Base-by-base conservation (phyloP, 2,888 invertebrate species). In the Lasioglossum zephyrum region DNA sequence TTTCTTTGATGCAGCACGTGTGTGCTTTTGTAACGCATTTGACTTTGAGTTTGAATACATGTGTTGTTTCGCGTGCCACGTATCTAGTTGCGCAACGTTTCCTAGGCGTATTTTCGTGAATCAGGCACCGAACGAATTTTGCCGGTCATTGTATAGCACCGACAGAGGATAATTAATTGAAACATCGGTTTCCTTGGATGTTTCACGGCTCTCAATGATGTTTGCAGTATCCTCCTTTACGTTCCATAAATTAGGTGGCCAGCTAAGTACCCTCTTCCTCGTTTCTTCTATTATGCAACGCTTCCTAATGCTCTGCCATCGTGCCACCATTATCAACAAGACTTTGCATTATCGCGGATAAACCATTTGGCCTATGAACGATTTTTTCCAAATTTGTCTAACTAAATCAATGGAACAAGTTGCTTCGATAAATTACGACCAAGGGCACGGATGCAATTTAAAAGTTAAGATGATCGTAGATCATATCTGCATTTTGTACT, bases 241-340 rank as follows among this genome's bases (percentile, higher is more conserved):
- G 63, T 66, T 26, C 70, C 60, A n/a, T n/a, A 22, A 76, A 77
- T 79, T 81, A 60, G 44, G 41, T 26, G 73, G 39, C 41, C 39
- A 47, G 66, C 39, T 81, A 78, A 81, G 73, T 81, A 41, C 22
- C 13, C 49, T 66, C 79, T 81, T 87, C 77, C 83, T 81, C 77
- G 81, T 81, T 87, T 83, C 81, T 47, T 81, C 66, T n/a, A 53
- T 87, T 83, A 63, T 44, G 77, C 70, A 87, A 87, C 63, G 41
- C 57, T 73, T 60, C 36, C 69, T 26, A 53, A 66, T 74, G 39
- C 18, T 63, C 63, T 49, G 44, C 31, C 18, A 84, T 80, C 72
- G 11, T 31, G 41, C 22, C 39, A 72, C 36, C 36, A 79, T 70
- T 36, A 60, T 49, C 41, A 31, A n/a, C 13, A 66, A 84, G 66